Evolutionary conservation across 2,113 vertebrate genomes (phyloP).

Genomic region (pig (Sus scrofa)): DNA sequence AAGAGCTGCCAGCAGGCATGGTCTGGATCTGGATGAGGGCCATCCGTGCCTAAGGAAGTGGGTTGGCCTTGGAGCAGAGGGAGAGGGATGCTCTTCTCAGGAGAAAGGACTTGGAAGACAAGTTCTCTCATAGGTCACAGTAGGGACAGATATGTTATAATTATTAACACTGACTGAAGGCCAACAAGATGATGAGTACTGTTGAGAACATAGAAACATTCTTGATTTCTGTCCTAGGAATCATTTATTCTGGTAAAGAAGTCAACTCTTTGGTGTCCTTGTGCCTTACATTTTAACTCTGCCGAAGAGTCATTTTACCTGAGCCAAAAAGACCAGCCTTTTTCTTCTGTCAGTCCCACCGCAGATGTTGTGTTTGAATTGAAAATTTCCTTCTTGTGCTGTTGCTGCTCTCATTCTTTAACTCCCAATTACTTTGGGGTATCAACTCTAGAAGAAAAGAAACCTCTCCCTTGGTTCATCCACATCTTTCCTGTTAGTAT

Average conservation of each 20-base stretch:
- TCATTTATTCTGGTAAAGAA: conserved; percentile 60
- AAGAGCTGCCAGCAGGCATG: conserved; percentile 77
- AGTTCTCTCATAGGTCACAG: conserved; percentile 66
- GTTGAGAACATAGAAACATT: conserved; percentile 57
- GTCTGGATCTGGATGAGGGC: conserved; percentile 67
- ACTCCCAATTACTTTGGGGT: not conserved
- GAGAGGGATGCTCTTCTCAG: conserved; percentile 61
- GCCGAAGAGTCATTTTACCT: conserved; percentile 27
- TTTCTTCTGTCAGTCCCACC: not conserved
- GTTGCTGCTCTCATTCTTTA: not conserved
- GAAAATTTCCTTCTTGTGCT: not conserved
- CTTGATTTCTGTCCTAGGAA: conserved; percentile 62
- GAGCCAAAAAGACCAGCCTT: not conserved
- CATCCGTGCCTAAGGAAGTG: conserved; percentile 73
- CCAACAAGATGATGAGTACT: conserved; percentile 65
- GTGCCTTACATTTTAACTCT: conserved; percentile 16
- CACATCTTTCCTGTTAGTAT: not conserved
- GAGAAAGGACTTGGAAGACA: conserved; percentile 67
- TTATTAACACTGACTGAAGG: conserved; percentile 74
- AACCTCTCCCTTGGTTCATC: not conserved
- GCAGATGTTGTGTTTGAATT: not conserved
- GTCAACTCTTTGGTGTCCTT: conserved; percentile 52
- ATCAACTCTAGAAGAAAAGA: not conserved
- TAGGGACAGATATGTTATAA: conserved; percentile 73
- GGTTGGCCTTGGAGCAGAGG: conserved; percentile 68